Evolutionary conservation across 2,113 vertebrate genomes (phyloP).

Genomic region (Campylomormyrus numenius): DNA sequence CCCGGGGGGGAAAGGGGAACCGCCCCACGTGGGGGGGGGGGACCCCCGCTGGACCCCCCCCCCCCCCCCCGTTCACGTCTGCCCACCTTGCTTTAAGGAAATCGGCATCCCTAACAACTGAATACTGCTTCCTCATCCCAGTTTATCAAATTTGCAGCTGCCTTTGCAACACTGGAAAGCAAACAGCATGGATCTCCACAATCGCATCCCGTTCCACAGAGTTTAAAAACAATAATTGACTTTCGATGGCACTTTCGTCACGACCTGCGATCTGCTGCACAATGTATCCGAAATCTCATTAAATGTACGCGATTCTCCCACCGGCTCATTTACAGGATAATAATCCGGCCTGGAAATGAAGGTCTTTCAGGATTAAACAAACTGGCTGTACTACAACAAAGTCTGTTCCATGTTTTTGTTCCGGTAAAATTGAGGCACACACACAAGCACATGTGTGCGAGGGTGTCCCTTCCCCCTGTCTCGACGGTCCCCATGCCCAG

Average conservation of each 20-base stretch:
- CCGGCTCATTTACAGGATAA: conserved; percentile 63
- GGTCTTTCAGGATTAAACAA: conserved; percentile 56
- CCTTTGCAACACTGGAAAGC: not conserved
- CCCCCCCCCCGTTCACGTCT: not conserved
- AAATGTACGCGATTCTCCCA: conserved; percentile 54
- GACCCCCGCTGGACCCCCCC: no score
- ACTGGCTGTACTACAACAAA: conserved; percentile 25
- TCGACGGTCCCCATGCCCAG: not conserved
- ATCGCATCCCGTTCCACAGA: conserved; percentile 34
- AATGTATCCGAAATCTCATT: conserved; percentile 72
- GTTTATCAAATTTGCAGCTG: not conserved
- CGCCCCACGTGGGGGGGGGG: no score
- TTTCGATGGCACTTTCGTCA: conserved; percentile 51
- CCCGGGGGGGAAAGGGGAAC: no score
- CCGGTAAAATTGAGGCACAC: not conserved
- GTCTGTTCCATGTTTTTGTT: not conserved
- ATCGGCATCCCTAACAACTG: not conserved
- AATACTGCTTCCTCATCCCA: not conserved
- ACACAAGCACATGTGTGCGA: not conserved
- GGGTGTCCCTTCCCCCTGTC: not conserved
- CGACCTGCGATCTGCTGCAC: conserved; percentile 60
- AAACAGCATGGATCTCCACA: not conserved
- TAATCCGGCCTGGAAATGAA: conserved; percentile 51
- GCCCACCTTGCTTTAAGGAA: not conserved
- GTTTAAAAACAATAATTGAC: conserved; percentile 58